These are phyloP conservation scores for Campaea margaritaria DNA, from an alignment of 2,888 invertebrate genomes.

Conservation along the genomic window DNA sequence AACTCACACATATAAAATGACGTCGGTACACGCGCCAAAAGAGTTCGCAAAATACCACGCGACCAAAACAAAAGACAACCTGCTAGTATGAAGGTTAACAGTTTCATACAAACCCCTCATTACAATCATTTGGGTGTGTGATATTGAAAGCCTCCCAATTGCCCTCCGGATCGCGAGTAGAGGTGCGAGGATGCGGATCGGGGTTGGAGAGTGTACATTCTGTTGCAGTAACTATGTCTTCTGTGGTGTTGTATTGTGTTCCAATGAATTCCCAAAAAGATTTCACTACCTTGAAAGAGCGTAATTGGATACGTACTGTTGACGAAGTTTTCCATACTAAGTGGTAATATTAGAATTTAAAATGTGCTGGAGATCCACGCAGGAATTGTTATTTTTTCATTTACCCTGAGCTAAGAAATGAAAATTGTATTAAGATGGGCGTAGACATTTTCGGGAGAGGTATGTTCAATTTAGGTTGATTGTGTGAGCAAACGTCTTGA, in stretches of 20 bases:
- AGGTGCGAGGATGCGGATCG: too few species aligned
- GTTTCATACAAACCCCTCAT: too few species aligned
- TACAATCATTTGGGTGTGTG: too few species aligned
- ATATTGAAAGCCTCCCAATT: too few species aligned
- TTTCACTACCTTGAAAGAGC: neutral
- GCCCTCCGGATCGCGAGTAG: too few species aligned
- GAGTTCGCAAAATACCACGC: too few species aligned
- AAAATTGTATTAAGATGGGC: conserved; percentile 8
- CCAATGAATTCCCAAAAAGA: neutral
- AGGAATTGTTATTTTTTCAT: conserved; percentile 18
- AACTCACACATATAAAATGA: too few species aligned
- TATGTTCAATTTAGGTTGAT: conserved; percentile 9
- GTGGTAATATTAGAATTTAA: conserved; percentile 13
- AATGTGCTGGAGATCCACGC: neutral
- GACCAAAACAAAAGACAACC: too few species aligned
- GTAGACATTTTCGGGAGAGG: conserved; percentile 1
- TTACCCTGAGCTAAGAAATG: neutral
- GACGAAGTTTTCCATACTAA: conserved; percentile 9
- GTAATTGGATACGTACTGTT: conserved; percentile 6
- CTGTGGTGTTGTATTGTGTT: neutral
- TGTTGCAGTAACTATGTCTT: too few species aligned
- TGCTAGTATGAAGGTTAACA: too few species aligned
- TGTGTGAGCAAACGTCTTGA: neutral
- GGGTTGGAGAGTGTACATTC: too few species aligned
- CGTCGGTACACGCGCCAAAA: too few species aligned